Base-by-base conservation (phyloP, 2,113 vertebrate species). In the Pionites leucogaster region DNA sequence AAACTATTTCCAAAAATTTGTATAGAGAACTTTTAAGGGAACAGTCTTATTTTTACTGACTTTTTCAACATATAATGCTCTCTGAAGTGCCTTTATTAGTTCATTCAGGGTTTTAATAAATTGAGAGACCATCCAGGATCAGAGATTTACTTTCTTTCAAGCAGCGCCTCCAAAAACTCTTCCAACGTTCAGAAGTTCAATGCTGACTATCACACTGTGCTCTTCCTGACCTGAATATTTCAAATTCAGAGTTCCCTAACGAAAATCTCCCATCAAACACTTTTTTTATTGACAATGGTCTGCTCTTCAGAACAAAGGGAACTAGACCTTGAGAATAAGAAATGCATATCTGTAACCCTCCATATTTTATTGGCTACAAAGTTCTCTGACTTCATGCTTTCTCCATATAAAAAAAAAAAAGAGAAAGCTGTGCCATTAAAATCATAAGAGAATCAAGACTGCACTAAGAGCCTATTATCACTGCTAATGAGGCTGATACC, bases 181-280 rank as follows among this genome's bases (percentile, higher is more conserved):
- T 87, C 47, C 88, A 67, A 86, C 19, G 31, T 90, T 95, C 62
- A 71, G 91, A 97, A 93, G 93, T 63, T 55, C 74, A 93, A 96
- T 64, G 75, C 68, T 94, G 95, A 93, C 91, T 92, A 93, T 23
- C 90, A 91, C 86, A 95, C 83, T 72, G 77, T 86, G 41, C 53
- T 95, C 55, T 18, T 78, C 81, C 95, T 94, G 84, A 94, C 84
- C 97, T 95, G 93, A 94, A 94, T 96, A 89, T 95, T 92, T 95
- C 77, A 78, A 83, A 97, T 82, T 83, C 49, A 11, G 25, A 60
- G 28, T 72, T 95, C 57, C 55, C 50, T 88, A 96, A 97, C 95
- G 79, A 55, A 95, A 94, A 96, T 90, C 94, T 84, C 83, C 92
- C 83, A 93, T 86, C 91, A 87, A 94, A 82, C 60, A 91, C 63